Evolutionary conservation across 2,888 invertebrate species (phyloP).

Genomic region (Ormia ochracea): DNA sequence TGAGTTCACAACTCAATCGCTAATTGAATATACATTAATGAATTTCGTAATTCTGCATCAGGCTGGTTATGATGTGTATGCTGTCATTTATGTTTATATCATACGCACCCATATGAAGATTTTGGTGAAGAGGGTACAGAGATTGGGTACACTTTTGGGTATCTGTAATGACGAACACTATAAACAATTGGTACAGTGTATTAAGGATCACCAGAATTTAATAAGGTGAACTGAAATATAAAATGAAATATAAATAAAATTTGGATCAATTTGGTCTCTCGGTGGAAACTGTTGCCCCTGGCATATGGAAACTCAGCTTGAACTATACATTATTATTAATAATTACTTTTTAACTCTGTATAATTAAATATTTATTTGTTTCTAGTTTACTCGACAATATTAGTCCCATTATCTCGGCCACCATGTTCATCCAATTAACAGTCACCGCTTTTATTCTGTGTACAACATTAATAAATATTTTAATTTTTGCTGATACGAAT

Average conservation of each 20-base stretch:
- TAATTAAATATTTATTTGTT: neutral
- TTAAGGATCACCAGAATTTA: slow-evolving; percentile 64
- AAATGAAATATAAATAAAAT: too few species aligned
- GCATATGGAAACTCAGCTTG: too few species aligned
- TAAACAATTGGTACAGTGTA: slow-evolving; percentile 59
- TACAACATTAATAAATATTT: slow-evolving; percentile 62
- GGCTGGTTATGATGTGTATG: slow-evolving; percentile 59
- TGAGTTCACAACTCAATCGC: slow-evolving; percentile 58
- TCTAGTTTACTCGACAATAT: slow-evolving; percentile 60
- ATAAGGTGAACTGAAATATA: slow-evolving; percentile 56
- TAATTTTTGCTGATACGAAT: slow-evolving; percentile 58
- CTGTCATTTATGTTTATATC: slow-evolving; percentile 59
- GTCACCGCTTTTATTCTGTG: slow-evolving; percentile 60
- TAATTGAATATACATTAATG: slow-evolving; percentile 60
- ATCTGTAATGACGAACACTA: slow-evolving; percentile 44
- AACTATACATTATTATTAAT: too few species aligned
- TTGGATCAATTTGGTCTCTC: too few species aligned
- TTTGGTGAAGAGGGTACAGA: slow-evolving; percentile 46
- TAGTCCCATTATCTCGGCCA: slow-evolving; percentile 61
- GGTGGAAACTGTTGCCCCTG: too few species aligned
- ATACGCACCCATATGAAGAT: slow-evolving; percentile 58
- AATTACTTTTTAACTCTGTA: too few species aligned
- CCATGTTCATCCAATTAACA: slow-evolving; percentile 62
- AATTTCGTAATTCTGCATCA: slow-evolving; percentile 57
- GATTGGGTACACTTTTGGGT: slow-evolving; percentile 15